Base-by-base conservation (phyloP, 2,888 invertebrate genomes). In the Lycaena phlaeas region DNA sequence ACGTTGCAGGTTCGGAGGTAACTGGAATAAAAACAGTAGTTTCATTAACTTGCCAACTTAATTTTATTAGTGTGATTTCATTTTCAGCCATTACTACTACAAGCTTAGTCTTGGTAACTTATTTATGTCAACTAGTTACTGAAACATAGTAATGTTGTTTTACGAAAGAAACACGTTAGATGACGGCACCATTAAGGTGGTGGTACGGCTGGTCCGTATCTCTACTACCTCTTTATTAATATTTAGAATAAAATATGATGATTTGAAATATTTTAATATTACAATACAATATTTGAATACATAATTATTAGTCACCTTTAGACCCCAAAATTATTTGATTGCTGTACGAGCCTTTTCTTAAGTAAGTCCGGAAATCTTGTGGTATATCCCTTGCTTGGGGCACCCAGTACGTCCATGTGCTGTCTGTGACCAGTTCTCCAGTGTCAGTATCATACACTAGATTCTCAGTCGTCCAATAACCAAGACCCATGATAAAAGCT, bases 351-450 rank as follows among this genome's bases (percentile, higher is more conserved):
- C 89, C 89, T 51, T 87, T 86, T 15, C 87, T 74, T 39, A 94
- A 81, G 38, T 88, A 87, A 1, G 93, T 77, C 40, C 90, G 86
- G 50, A 92, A 90, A 63, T 92, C 90, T 14, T 88, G 82, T 0
- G 93, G 93, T 49, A 93, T 92, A 52, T 93, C 93, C 59, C 89
- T 90, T 0, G 87, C 87, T 4, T 90, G 88, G 0, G 92, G 92
- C 0, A 90, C 88, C 54, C 90, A 88, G 59, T 93, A 93, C 48
- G 87, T 88, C 94, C 94, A 95, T 2, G 94, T 91, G 29, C 92
- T 86, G 53, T 91, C 86, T 0, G 92, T 92, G 2, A 91, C 69
- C 1, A 93, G 61, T 55, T 87, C 85, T 0, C 93, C 94, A 0
- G 89, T 89, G 7, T 82, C 61, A 47, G 90, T 87, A 45, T n/a